Evolutionary conservation across 1,140 invertebrate genomes (phyloP).

Genomic region (Vanessa tameamea): DNA sequence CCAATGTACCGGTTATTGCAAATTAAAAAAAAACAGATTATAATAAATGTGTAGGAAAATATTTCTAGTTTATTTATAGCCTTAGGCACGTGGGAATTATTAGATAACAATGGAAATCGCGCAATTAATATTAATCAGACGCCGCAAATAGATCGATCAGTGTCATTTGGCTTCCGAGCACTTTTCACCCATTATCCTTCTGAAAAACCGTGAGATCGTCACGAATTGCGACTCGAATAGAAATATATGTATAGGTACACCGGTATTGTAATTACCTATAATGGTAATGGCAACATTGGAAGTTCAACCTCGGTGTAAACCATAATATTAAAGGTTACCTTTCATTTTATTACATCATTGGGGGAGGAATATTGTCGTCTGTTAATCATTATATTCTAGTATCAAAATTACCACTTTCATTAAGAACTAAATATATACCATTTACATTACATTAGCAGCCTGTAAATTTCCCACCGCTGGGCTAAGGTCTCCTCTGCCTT

Average conservation of each 20-base stretch:
- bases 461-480: too few species aligned
- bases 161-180: conserved; percentile 20
- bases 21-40: neutral
- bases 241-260: too few species aligned
- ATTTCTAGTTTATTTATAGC: neutral
- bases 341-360: too few species aligned
- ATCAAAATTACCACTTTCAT: too few species aligned
- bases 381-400: too few species aligned
- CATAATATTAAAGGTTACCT: too few species aligned
- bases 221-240: neutral
- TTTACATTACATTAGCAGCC: too few species aligned
- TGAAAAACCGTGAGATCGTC: conserved; percentile 25
- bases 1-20: neutral
- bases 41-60: conserved; percentile 6
- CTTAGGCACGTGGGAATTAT: conserved; percentile 9
- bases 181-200: conserved; percentile 27
- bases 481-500: too few species aligned
- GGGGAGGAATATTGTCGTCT: too few species aligned
- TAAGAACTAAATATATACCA: too few species aligned
- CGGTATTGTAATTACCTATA: neutral
- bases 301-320: too few species aligned
- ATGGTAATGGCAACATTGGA: too few species aligned
- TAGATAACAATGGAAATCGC: conserved; percentile 18
- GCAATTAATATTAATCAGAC: conserved; percentile 16
- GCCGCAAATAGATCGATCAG: conserved; percentile 28